These are phyloP conservation scores for Caranx melampygus DNA, from an alignment of 2,113 vertebrate genomes.

Conservation along the genomic window DNA sequence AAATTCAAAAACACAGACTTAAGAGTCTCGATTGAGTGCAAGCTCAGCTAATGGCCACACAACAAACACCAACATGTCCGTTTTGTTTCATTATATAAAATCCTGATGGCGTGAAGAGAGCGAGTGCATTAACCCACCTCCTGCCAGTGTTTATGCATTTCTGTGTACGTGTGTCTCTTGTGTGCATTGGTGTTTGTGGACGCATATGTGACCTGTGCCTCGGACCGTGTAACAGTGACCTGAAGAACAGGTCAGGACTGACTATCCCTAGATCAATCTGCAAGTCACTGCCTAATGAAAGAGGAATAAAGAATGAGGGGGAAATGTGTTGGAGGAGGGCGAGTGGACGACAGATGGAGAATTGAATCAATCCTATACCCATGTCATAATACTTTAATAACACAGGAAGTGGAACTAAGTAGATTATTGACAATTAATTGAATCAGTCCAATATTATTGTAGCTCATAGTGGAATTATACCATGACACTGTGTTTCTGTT, in stretches of 20 bases:
- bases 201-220: slow-evolving; percentile 11
- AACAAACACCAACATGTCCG: slow-evolving; percentile 27
- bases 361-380: neutral
- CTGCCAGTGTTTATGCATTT: slow-evolving; percentile 18
- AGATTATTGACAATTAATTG: neutral
- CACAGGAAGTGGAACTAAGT: neutral
- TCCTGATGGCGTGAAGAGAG: slow-evolving; percentile 9
- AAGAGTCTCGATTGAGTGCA: slow-evolving; percentile 2
- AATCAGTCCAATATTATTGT: neutral
- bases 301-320: neutral
- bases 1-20: neutral
- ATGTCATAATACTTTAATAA: neutral
- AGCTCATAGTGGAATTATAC: neutral
- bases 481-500: neutral
- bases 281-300: slow-evolving; percentile 12
- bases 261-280: slow-evolving; percentile 22
- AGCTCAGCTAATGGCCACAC: slow-evolving; percentile 12
- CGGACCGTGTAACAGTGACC: slow-evolving; percentile 43
- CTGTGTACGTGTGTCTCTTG: slow-evolving; percentile 3
- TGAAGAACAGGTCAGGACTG: slow-evolving; percentile 2
- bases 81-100: slow-evolving; percentile 5
- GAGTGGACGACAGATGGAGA: neutral
- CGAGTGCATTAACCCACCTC: slow-evolving; percentile 1
- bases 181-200: slow-evolving; percentile 8
- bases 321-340: neutral